phyloP scores from a whole-genome alignment of 2,113 vertebrate genomes.

The Phrynocephalus versicolor region DNA sequence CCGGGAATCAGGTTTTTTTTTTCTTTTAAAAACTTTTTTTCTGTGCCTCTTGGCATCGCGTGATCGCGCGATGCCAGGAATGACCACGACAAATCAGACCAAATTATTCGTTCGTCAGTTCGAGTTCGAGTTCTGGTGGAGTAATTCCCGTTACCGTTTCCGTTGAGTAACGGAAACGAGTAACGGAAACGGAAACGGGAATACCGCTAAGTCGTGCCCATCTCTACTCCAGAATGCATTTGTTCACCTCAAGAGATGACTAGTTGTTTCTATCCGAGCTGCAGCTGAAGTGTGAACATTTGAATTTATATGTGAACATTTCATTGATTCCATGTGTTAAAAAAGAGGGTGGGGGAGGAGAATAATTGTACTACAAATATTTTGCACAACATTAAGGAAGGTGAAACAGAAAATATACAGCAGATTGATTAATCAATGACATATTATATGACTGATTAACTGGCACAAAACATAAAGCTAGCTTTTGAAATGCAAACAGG shows the following conservation, averaged over 20 bases:
- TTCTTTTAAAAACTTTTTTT: too few species aligned
- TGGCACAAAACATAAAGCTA: not conserved
- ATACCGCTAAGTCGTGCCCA: too few species aligned
- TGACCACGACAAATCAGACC: too few species aligned
- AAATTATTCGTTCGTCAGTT: too few species aligned
- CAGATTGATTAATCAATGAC: slow-evolving; percentile 7
- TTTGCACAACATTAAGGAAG: slow-evolving; percentile 9
- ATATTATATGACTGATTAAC: slow-evolving; percentile 14
- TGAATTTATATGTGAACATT: slow-evolving; percentile 16
- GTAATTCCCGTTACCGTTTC: too few species aligned
- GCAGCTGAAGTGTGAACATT: slow-evolving; percentile 1
- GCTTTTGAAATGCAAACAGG: not conserved
- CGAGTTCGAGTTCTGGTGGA: too few species aligned
- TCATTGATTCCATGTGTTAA: slow-evolving; percentile 16
- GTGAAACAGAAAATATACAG: not conserved
- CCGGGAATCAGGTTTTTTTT: too few species aligned
- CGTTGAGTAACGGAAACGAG: too few species aligned
- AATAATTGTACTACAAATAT: not conserved
- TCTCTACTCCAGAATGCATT: not conserved
- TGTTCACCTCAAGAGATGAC: not conserved
- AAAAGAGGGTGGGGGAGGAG: not conserved
- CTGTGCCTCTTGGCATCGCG: too few species aligned
- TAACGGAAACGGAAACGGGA: too few species aligned
- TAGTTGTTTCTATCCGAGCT: not conserved
- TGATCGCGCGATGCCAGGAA: too few species aligned